These are phyloP conservation scores for Linnaemya tessellans DNA, from an alignment of 2,888 invertebrate species.

Conservation along the genomic window DNA sequence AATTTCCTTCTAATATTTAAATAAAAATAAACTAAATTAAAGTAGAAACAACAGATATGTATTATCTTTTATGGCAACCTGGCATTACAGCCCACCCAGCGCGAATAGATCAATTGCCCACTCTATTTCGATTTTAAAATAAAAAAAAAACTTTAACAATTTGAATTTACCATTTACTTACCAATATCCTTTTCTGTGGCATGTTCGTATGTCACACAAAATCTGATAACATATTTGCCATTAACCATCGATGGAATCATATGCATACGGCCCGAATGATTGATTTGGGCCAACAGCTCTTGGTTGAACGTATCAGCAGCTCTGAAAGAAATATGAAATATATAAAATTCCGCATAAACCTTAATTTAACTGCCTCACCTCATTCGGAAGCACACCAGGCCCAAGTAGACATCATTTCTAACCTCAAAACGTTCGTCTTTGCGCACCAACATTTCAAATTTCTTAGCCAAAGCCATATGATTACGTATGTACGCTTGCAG, in stretches of 20 bases:
- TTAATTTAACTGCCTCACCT: conserved; percentile 75
- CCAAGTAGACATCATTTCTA: conserved; percentile 89
- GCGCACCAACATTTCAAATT: conserved; percentile 88
- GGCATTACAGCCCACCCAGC: no score
- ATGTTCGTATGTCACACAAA: conserved; percentile 92
- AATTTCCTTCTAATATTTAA: no score
- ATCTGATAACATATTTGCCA: conserved; percentile 90
- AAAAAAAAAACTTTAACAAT: no score
- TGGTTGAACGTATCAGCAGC: conserved; percentile 90
- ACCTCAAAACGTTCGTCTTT: conserved; percentile 90
- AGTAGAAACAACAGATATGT: no score
- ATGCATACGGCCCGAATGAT: conserved; percentile 92
- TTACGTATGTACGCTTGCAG: conserved; percentile 93
- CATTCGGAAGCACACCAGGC: conserved; percentile 91
- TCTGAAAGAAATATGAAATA: conserved; percentile 77
- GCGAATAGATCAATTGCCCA: no score
- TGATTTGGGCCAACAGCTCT: conserved; percentile 90
- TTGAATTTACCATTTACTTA: conserved; percentile 66
- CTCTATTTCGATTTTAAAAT: no score
- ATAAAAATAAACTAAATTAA: no score
- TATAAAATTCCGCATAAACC: background rate
- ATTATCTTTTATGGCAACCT: no score
- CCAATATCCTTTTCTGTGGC: conserved; percentile 89
- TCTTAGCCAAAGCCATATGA: conserved; percentile 90
- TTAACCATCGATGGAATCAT: conserved; percentile 93